Evolutionary conservation across 2,888 invertebrate species (phyloP), one percentile per base, ranked within the genome.

Genomic region (Sphinx pinastri): DNA sequence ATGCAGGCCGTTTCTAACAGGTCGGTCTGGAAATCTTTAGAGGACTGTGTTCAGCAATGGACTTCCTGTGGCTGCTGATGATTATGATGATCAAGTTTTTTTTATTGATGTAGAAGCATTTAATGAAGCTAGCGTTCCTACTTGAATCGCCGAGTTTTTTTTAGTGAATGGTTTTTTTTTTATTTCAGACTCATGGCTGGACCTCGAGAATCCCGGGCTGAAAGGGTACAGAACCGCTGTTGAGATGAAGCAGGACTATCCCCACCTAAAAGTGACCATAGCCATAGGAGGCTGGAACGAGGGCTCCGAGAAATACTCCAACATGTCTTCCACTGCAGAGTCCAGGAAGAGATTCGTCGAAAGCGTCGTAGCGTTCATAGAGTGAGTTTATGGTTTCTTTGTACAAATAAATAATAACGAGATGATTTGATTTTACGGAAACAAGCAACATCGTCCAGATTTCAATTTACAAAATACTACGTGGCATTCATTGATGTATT

Each of bases 241-340:
- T 0, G 90, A 90, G 0, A 83, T 98, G 0, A 97, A 96, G 78
- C 86, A 94, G 66, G 92, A 93, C 13, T 95, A 97, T 86, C 97
- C 97, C 0, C 96, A 96, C 79, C 85, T 98, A 60, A 96, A 95
- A 85, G 95, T 97, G 6, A 95, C 96, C 3, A 86, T 98, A 13
- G 98, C 98, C 0, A 97, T 98, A 55, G 98, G 98, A 0, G 98
- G 98, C 0, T 98, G 98, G 98, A 98, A 98, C 85, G 98, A 98
- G 84, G 98, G 98, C 0, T 98, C 98, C 0, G 84, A 90, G 6
- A 96, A 96, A 77, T 97, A 90, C 54, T 97, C 97, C 16, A 90
- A 89, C 55, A 92, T 98, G 89, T 97, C 96, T 0, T 95, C 96
- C 3, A 95, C 95, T 67, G 92, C 95, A 0, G 94, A 95, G 16